These are phyloP conservation scores for Hemiprocne comata DNA, from an alignment of 2,113 vertebrate species.

Conservation along the genomic window DNA sequence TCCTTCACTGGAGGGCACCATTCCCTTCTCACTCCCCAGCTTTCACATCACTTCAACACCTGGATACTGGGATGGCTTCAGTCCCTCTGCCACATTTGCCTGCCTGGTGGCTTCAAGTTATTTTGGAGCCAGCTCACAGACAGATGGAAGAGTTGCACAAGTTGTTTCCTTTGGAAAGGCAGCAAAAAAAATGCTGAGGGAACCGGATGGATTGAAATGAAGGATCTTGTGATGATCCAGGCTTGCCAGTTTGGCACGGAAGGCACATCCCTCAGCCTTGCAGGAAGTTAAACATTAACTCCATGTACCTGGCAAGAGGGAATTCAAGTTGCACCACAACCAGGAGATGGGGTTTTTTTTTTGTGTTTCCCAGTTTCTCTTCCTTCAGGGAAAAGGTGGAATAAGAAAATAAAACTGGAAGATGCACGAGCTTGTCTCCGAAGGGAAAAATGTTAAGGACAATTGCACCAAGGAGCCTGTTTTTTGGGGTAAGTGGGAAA, in stretches of 20 bases:
- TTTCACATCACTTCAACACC: not conserved
- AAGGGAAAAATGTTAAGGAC: not conserved
- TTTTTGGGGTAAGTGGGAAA: not conserved
- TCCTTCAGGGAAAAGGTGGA: not conserved
- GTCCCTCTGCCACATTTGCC: not conserved
- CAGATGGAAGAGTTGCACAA: not conserved
- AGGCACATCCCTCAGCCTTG: rapidly evolving
- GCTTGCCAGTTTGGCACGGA: not conserved
- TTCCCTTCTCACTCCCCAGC: not conserved
- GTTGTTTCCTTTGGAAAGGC: not conserved
- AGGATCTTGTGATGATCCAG: not conserved
- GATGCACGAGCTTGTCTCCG: not conserved
- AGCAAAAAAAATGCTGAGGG: rapidly evolving
- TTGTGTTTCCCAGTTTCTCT: not conserved
- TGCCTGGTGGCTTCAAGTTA: too few species aligned
- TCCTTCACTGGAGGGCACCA: not conserved
- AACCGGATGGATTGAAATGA: not conserved
- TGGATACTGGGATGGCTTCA: rapidly evolving
- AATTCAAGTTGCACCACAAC: not conserved
- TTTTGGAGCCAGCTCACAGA: not conserved
- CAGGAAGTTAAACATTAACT: not conserved
- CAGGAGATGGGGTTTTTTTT: not conserved
- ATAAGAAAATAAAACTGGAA: not conserved
- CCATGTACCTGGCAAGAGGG: rapidly evolving
- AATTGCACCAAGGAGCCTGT: rapidly evolving